Evolutionary conservation across 2,797 vertebrate species (phyloP), one percentile per base, ranked within the genome.

Genomic region (Xenopus petersii): DNA sequence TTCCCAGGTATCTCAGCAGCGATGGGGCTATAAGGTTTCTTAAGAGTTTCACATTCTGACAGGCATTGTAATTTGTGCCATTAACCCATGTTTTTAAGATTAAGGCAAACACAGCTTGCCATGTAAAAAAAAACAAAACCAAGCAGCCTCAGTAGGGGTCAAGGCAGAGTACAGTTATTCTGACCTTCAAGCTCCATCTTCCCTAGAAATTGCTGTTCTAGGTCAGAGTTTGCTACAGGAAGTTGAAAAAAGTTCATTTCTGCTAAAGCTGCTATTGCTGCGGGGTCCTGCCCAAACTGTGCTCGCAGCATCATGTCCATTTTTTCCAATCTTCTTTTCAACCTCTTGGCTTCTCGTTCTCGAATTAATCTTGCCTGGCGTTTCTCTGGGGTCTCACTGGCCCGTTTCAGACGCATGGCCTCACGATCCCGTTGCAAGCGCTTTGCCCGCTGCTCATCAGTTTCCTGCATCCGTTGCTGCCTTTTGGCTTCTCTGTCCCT

Each of bases 381-480:
- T 85, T 96, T 98, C 84, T 98, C 97, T 0, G 98, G 98, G 1
- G 96, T 97, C 88, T 99, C 98, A 0, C 95, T 99, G 75, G 97
- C 96, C 0, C 97, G 91, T 80, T 98, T 98, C 66, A 94, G 69
- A 0, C 98, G 91, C 97, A 99, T 99, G 83, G 97, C 98, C 74
- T 99, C 98, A 0, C 98, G 88, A 89, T 99, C 98, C 5, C 97
- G 84, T 89, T 97, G 98, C 78, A 99, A 91, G 77, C 98, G 82
- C 10, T 96, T 93, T 0, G 96, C 91, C 26, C 97, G 86, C 89
- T 99, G 98, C 61, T 99, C 96, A 0, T 99, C 96, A 0, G 94
- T 92, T 81, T 99, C 98, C 82, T 98, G 97, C 94, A 99, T 93
- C 75, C 97, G 89, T 88, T 99, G 98, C 88, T 99, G 91, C 60